These are phyloP conservation scores for Corythaixoides concolor DNA, from an alignment of 2,113 vertebrate species.

Conservation along the genomic window DNA sequence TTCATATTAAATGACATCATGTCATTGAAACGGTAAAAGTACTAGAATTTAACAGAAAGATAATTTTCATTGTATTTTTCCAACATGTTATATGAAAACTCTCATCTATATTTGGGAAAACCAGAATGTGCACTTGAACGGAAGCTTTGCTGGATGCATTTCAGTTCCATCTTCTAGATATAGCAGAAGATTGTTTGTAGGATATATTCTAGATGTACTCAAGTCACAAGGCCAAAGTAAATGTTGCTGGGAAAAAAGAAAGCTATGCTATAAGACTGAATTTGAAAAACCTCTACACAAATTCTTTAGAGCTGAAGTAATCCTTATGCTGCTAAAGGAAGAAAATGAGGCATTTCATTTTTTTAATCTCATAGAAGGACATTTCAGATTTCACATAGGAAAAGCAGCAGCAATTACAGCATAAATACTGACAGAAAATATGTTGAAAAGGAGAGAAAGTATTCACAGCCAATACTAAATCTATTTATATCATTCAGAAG, in stretches of 20 bases:
- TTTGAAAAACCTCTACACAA: not conserved
- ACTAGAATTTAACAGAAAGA: not conserved
- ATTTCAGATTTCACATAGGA: not conserved
- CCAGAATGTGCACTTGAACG: not conserved
- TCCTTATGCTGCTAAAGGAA: not conserved
- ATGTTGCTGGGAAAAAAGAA: not conserved
- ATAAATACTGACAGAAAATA: not conserved
- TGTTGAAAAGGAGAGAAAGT: not conserved
- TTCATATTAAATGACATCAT: not conserved
- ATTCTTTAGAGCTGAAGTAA: not conserved
- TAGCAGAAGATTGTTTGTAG: not conserved
- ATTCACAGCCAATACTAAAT: not conserved
- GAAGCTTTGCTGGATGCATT: not conserved
- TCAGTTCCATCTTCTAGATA: not conserved
- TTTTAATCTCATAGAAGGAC: not conserved
- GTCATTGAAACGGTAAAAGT: not conserved
- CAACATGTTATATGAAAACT: not conserved
- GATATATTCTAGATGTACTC: not conserved
- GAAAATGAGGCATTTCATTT: not conserved
- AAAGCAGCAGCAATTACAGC: not conserved
- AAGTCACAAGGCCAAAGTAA: not conserved
- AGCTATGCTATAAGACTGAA: not conserved
- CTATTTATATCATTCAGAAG: not conserved
- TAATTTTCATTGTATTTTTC: not conserved
- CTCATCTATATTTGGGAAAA: not conserved